Conservation (phyloP, 1,140 invertebrate species). For the Scaptomyza pallida region DNA sequence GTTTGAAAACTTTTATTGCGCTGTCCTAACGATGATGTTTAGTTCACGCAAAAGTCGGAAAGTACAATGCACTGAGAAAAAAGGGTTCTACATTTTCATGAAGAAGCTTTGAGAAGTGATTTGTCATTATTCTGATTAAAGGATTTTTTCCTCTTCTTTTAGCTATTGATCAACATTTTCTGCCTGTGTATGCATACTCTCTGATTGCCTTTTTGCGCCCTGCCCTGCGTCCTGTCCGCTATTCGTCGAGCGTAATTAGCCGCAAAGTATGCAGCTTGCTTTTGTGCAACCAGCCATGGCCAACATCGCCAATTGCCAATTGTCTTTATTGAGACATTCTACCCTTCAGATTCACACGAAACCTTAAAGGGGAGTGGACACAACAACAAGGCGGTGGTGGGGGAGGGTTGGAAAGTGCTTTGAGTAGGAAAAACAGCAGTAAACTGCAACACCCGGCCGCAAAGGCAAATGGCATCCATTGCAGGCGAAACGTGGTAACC, state of each 20-base stretch:
- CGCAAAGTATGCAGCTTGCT: constrained; percentile 65
- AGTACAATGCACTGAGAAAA: constrained; percentile 3
- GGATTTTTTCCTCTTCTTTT: no score
- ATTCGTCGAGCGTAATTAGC: constrained; percentile 68
- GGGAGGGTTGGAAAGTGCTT: neutral
- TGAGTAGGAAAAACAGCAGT: neutral
- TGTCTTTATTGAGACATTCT: constrained; percentile 45
- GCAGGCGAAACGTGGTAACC: constrained; percentile 9
- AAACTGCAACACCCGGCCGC: neutral
- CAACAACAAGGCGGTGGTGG: neutral
- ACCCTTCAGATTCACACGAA: neutral
- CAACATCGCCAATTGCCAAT: constrained; percentile 36
- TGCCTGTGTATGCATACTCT: neutral
- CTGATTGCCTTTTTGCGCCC: constrained; percentile 1
- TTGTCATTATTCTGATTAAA: no score
- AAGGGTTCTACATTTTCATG: no score
- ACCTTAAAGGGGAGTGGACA: no score
- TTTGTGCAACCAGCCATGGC: constrained; percentile 34
- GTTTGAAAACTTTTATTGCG: constrained; percentile 25
- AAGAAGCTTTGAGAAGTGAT: no score
- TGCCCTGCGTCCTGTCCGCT: neutral
- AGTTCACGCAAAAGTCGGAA: constrained; percentile 21
- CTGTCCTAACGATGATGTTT: constrained; percentile 43
- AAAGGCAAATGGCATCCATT: constrained; percentile 19
- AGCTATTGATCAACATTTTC: neutral